A percentile compares a stretch with the other conserved stretches of the same genome.
phyloP scores from a whole-genome alignment of 2,113 vertebrate species.

The Terrapene triunguis region DNA sequence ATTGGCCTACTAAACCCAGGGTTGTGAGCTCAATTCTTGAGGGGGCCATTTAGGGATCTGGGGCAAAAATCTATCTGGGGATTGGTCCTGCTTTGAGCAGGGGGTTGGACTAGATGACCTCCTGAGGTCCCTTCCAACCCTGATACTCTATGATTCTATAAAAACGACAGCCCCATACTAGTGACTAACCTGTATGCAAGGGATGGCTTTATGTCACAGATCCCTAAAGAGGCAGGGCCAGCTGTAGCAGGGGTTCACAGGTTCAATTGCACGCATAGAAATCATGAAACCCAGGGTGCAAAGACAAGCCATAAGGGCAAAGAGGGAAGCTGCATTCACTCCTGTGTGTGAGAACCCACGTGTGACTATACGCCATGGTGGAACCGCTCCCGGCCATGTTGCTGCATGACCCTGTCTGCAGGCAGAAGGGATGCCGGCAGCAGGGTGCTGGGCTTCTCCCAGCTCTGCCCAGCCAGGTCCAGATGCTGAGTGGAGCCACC shows the following conservation, averaged over 20 bases:
- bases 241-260: too few species aligned
- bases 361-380: background rate
- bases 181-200: background rate
- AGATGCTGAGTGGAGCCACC: too few species aligned
- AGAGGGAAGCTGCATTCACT: background rate
- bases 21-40: too few species aligned
- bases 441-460: background rate
- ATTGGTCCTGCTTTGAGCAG: too few species aligned
- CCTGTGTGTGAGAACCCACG: background rate
- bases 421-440: background rate
- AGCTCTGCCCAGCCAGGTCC: background rate
- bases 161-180: background rate
- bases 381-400: too few species aligned
- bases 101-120: too few species aligned
- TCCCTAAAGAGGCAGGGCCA: too few species aligned
- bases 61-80: too few species aligned
- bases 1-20: too few species aligned
- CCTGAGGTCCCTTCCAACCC: too few species aligned
- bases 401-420: background rate
- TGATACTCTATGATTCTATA: too few species aligned
- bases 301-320: background rate
- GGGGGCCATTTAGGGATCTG: too few species aligned
- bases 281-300: background rate
- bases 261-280: background rate
- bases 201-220: background rate